Percentiles rank a stretch among this genome's conserved stretches.
Evolutionary conservation across 2,113 vertebrate genomes (phyloP).

Genomic region (Nettapus auritus): DNA sequence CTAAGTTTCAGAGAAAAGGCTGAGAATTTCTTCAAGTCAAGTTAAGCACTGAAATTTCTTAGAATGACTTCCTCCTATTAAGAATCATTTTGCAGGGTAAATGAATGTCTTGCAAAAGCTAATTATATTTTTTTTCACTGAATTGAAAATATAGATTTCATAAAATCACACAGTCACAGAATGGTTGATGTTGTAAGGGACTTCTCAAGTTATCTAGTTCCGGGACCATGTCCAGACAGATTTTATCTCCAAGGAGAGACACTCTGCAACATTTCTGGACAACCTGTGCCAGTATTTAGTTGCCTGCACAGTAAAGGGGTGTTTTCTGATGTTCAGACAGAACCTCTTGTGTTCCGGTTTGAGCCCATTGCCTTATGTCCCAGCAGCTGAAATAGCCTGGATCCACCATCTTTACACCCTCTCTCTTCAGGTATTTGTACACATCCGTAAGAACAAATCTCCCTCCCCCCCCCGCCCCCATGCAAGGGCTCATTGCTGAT

Average conservation of each 20-base stretch:
- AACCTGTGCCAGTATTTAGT: not conserved
- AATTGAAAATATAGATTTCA: not conserved
- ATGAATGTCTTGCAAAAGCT: not conserved
- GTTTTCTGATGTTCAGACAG: not conserved
- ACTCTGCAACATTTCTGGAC: not conserved
- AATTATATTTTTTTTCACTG: not conserved
- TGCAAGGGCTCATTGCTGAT: not conserved
- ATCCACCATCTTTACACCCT: not conserved
- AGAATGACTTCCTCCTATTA: not conserved
- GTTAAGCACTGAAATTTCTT: not conserved
- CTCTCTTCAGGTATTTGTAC: not conserved
- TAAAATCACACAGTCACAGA: not conserved
- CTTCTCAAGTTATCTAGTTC: not conserved
- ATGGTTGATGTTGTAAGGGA: not conserved
- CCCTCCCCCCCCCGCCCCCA: too few relatives aligned
- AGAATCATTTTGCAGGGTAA: not conserved
- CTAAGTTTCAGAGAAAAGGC: not conserved
- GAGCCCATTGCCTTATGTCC: too few relatives aligned
- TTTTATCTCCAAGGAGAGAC: not conserved
- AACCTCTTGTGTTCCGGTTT: not conserved
- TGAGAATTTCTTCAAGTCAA: not conserved
- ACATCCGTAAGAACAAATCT: too few relatives aligned
- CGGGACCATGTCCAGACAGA: not conserved
- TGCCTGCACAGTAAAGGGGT: not conserved
- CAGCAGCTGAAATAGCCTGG: too few relatives aligned